Conservation (phyloP, 1,140 invertebrate species). For the Holcopasites calliopsidis region DNA sequence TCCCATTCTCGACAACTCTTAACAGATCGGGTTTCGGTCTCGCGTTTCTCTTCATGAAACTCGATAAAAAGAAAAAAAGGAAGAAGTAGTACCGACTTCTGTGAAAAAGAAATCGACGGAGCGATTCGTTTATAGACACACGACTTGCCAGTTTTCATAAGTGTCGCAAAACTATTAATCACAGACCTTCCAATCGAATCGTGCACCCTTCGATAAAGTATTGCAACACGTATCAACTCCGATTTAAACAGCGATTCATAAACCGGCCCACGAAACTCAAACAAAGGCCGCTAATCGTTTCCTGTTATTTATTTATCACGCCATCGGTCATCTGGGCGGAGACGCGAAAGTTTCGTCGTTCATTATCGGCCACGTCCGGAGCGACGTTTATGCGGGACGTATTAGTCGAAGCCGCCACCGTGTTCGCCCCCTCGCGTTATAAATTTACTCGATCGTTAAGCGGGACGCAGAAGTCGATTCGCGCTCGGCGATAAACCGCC, state of each 20-base stretch:
- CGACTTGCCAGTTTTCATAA: too few relatives aligned
- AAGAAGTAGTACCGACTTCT: too few relatives aligned
- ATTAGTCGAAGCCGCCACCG: constrained; percentile 39
- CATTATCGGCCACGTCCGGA: not conserved
- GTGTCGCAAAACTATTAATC: too few relatives aligned
- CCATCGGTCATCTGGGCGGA: not conserved
- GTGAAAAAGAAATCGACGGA: too few relatives aligned
- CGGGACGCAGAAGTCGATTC: constrained; percentile 40
- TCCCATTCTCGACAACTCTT: too few relatives aligned
- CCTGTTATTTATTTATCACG: not conserved
- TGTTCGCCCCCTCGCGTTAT: constrained; percentile 10
- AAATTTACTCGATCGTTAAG: constrained; percentile 53
- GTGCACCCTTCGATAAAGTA: too few relatives aligned
- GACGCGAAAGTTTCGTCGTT: not conserved
- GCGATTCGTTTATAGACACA: too few relatives aligned
- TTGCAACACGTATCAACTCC: not conserved
- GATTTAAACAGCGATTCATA: not conserved
- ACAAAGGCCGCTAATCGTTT: not conserved
- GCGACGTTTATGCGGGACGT: constrained; percentile 25
- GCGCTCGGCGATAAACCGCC: constrained; percentile 32
- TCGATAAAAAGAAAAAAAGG: too few relatives aligned
- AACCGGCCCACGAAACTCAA: not conserved
- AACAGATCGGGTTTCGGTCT: too few relatives aligned
- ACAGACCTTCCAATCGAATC: too few relatives aligned
- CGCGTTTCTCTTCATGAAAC: too few relatives aligned